Conservation (phyloP, 2,888 invertebrate genomes). For the Hofmannophila pseudospretella region DNA sequence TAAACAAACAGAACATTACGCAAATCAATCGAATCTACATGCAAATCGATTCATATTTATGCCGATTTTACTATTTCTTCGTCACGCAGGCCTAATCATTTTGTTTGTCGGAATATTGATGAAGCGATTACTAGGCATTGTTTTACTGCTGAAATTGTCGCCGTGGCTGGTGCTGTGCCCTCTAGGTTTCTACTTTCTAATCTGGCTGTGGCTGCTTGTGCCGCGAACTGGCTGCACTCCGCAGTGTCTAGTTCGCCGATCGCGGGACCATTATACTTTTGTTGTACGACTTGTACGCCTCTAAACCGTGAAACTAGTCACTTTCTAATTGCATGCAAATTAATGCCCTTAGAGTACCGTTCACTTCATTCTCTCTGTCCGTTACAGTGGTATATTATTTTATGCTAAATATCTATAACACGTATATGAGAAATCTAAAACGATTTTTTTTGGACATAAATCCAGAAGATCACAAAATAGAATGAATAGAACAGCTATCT, state of each 20-base stretch:
- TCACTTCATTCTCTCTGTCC: constrained; percentile 12
- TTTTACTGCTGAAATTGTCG: constrained; percentile 26
- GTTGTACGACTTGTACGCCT: constrained; percentile 40
- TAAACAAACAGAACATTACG: constrained; percentile 15
- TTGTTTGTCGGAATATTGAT: constrained; percentile 11
- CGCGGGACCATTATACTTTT: constrained; percentile 54
- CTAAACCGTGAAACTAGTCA: constrained; percentile 39
- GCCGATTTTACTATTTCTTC: constrained; percentile 6
- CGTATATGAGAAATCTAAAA: no score
- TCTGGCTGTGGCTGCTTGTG: constrained; percentile 46
- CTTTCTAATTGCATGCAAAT: constrained; percentile 54
- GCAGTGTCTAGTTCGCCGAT: constrained; percentile 38
- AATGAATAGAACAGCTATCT: no score
- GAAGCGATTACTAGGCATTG: constrained; percentile 10
- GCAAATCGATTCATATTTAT: constrained; percentile 16
- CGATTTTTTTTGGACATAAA: no score
- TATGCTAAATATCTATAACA: no score
- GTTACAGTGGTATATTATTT: no score
- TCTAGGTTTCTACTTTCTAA: constrained; percentile 66
- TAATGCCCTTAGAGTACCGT: constrained; percentile 27
- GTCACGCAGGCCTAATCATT: constrained; percentile 9
- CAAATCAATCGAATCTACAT: constrained; percentile 26
- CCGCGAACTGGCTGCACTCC: constrained; percentile 47
- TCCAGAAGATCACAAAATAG: no score
- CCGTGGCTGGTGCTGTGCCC: constrained; percentile 39